Evolutionary conservation across 2,888 invertebrate genomes (phyloP), one percentile per base, ranked within the genome.

Genomic region (Stegana nigrithorax): DNA sequence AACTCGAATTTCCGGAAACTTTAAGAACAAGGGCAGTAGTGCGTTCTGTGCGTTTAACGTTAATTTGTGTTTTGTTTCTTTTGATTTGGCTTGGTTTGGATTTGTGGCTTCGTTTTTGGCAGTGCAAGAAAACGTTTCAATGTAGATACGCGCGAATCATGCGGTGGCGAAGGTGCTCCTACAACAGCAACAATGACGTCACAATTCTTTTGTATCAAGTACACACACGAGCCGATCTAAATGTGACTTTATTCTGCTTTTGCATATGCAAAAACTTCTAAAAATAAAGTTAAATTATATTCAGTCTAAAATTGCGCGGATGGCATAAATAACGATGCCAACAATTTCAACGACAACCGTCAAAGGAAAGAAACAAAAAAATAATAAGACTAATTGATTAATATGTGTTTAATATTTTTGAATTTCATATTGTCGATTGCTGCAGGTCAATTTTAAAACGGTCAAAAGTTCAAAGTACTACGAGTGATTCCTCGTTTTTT

Each of bases 391-490:
- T 39, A 36, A 14, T 39, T 39, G 12, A 39, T 5, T 39, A 25
- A 21, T 56, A 17, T n/a, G 12, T 42, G 4, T 39, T 6, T 36
- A 32, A 58, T 4, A 50, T 32, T 44, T 27, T 62, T 23, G 1
- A 2, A 53, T 32, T 53, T 53, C 19, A 29, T 53, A 25, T 50
- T 1, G 10, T 17, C 19, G 19, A 53, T 19, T 29, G 27, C 21
- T 44, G 19, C 17, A 17, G 7, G 2, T 17, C 32, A 32, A 4
- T 36, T 36, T 10, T 3, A 60, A 64, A 23, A 42, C 56, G 63
- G 57, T 56, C 57, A 64, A 60, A 60, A 51, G 63, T 60, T 64
- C 50, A 51, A 21, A 56, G 51, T 29, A 51, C 51, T 42, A 27
- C 29, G 25, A 47, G 56, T 4, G n/a, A 12, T 25, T 47, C 6